phyloP scores from a whole-genome alignment of 35 echinoderm and acorn worm species.

The Anneissia japonica region DNA sequence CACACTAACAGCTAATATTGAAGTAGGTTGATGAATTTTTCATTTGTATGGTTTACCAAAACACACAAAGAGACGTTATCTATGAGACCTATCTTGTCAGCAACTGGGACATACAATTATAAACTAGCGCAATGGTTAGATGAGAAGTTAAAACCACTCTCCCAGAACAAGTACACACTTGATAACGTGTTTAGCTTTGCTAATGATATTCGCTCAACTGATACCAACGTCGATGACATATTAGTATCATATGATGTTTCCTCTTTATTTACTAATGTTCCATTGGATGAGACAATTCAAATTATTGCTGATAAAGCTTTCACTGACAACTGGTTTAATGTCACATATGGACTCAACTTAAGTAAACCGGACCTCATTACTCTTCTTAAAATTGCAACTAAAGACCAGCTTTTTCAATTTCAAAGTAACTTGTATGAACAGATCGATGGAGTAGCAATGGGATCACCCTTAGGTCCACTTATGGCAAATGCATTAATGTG shows the following conservation, averaged over 20 bases:
- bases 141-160: neutral
- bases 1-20: no score
- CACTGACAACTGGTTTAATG: no score
- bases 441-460: neutral
- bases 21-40: no score
- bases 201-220: neutral
- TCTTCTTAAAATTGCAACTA: no score
- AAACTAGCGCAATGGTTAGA: neutral
- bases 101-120: neutral
- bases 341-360: no score
- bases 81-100: neutral
- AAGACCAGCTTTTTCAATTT: no score
- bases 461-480: neutral
- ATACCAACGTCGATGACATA: neutral
- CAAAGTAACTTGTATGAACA: neutral
- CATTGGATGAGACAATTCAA: neutral
- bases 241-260: neutral
- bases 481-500: neutral
- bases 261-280: neutral
- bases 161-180: neutral
- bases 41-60: neutral
- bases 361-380: no score
- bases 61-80: neutral
- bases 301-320: no score
- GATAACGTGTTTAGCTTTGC: neutral